Base-by-base conservation (phyloP, 2,113 vertebrate genomes). In the Ptychochromis oligacanthus region DNA sequence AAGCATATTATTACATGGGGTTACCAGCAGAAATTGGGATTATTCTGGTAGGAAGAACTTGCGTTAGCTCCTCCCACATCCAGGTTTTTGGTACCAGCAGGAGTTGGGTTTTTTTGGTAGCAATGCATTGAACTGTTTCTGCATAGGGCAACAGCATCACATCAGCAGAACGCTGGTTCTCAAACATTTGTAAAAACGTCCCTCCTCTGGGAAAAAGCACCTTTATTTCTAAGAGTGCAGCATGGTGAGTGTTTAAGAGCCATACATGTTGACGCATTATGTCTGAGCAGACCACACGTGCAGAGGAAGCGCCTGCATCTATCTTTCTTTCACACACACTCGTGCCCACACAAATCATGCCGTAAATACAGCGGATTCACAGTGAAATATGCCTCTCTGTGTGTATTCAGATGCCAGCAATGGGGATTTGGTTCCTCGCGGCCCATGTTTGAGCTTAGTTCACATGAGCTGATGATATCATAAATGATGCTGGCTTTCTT, bases 351-450 rank as follows among this genome's bases (percentile, higher is more conserved):
- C 79, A 84, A 83, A 82, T 80, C 81, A 72, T 81, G 83, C 81
- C 82, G 88, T 89, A 90, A 91, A 90, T 58, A 34, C 80, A 40
- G 61, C n/a, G 22, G 76, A 78, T 83, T 75, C 78, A 64, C 62
- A 36, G 57, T 57, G 11, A 75, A 85, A 83, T 56, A 78, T 67
- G 49, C 49, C 54, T 77, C 15, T 46, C 62, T 17, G 22, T 76
- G 64, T 65, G 57, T 70, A 34, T 83, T 90, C 77, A 61, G 65
- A 28, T 82, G 81, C 83, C 87, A 87, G 46, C 72, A 77, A 88
- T 54, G 54, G 65, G 83, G 83, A 92, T 91, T 86, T 88, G 81
- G 36, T 36, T 65, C 67, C 75, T 79, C 58, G 20, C 38, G 34
- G 79, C 83, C 64, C 61, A 83, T 58, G 65, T 20, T 84, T 52